A percentile compares a stretch with the other conserved stretches of the same genome.
phyloP scores from a whole-genome alignment of 2,113 vertebrate genomes.

The Eptatretus burgeri region DNA sequence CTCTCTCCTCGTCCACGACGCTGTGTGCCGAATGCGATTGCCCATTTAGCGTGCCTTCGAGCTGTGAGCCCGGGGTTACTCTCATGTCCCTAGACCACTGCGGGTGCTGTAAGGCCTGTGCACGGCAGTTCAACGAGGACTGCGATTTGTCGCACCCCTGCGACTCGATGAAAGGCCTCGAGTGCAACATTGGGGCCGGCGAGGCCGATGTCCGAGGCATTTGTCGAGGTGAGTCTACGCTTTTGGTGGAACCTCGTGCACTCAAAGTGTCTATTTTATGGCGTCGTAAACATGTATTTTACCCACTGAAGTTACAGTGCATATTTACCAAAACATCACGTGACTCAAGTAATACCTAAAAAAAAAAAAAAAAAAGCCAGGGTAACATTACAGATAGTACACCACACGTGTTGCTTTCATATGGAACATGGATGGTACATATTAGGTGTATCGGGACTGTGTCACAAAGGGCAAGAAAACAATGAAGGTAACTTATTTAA shows the following conservation, averaged over 20 bases:
- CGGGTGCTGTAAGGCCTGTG: slow-evolving; percentile 35
- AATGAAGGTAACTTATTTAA: no score
- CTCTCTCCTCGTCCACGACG: no score
- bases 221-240: not conserved
- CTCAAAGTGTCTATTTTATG: not conserved
- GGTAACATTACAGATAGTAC: not conserved
- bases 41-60: no score
- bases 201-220: not conserved
- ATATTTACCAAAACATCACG: not conserved
- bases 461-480: no score
- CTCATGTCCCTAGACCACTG: slow-evolving; percentile 17
- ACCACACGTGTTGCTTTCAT: not conserved
- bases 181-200: slow-evolving; percentile 27
- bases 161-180: slow-evolving; percentile 31
- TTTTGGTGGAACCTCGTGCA: not conserved
- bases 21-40: no score
- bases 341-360: not conserved
- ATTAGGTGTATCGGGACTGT: no score
- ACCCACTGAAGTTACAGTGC: not conserved
- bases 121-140: slow-evolving; percentile 33
- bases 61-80: no score
- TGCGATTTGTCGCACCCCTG: slow-evolving; percentile 24
- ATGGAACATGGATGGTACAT: not conserved
- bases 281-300: not conserved
- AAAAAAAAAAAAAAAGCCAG: not conserved